phyloP scores from a whole-genome alignment of 2,888 invertebrate genomes.

The Cheilosia soror region DNA sequence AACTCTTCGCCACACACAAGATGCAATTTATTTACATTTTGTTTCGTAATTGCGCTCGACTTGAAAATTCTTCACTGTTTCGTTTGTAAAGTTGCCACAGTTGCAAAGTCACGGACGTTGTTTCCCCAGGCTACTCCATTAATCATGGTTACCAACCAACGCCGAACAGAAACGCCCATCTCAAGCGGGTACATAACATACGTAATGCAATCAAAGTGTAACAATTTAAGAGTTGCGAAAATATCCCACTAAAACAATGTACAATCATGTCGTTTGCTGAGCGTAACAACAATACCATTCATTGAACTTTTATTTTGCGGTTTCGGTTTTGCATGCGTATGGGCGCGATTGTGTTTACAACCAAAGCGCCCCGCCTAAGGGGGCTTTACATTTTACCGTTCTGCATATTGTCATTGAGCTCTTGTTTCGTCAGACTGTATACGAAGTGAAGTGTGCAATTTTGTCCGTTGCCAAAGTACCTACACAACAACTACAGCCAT shows the following conservation, averaged over 20 bases:
- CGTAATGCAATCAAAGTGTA: slow-evolving; percentile 9
- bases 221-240: slow-evolving; percentile 34
- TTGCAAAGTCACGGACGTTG: slow-evolving; percentile 24
- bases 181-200: neutral
- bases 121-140: slow-evolving; percentile 19
- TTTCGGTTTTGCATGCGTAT: slow-evolving; percentile 17
- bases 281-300: slow-evolving; percentile 32
- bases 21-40: too few species aligned
- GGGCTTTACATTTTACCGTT: neutral
- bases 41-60: too few species aligned
- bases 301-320: slow-evolving; percentile 31
- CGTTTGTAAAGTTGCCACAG: slow-evolving; percentile 4
- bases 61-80: too few species aligned
- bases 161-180: slow-evolving; percentile 8
- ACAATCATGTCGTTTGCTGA: slow-evolving; percentile 17
- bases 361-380: neutral
- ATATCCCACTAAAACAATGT: slow-evolving; percentile 21
- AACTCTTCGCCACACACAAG: too few species aligned
- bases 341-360: neutral
- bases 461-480: neutral
- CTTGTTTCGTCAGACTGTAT: slow-evolving; percentile 7
- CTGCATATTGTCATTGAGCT: neutral
- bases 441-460: slow-evolving; percentile 11
- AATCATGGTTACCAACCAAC: slow-evolving; percentile 22
- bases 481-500: neutral